phyloP scores from a whole-genome alignment of 2,113 vertebrate species.

The Larimichthys crocea region DNA sequence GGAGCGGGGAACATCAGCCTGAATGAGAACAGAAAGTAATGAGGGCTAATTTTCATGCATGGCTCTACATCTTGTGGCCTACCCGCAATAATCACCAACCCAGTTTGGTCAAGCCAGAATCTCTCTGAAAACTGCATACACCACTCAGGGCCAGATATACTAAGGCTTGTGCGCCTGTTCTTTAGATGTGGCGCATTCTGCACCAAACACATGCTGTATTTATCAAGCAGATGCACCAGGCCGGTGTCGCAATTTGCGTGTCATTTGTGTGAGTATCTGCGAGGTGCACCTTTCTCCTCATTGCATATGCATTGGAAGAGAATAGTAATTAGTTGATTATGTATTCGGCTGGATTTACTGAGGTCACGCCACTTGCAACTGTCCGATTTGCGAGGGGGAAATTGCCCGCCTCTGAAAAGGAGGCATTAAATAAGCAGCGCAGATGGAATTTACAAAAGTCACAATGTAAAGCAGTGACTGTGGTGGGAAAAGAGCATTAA shows the following conservation, averaged over 20 bases:
- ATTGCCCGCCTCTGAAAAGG: background rate
- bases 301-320: background rate
- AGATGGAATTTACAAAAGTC: background rate
- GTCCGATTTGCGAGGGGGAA: background rate
- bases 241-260: background rate
- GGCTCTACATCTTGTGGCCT: conserved; percentile 40
- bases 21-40: conserved; percentile 68
- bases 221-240: background rate
- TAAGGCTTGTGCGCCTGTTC: background rate
- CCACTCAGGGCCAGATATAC: background rate
- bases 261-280: background rate
- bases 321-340: background rate
- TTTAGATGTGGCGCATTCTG: background rate
- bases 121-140: background rate
- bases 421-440: background rate
- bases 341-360: background rate
- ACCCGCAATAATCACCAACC: conserved; percentile 23
- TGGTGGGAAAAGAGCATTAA: background rate
- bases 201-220: background rate
- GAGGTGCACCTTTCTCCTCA: background rate
- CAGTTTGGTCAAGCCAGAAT: conserved; percentile 33
- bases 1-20: conserved; percentile 34
- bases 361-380: background rate
- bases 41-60: conserved; percentile 71
- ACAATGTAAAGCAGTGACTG: background rate